These are phyloP conservation scores for Microctonus hyperodae DNA, from an alignment of 2,888 invertebrate genomes.

Conservation along the genomic window DNA sequence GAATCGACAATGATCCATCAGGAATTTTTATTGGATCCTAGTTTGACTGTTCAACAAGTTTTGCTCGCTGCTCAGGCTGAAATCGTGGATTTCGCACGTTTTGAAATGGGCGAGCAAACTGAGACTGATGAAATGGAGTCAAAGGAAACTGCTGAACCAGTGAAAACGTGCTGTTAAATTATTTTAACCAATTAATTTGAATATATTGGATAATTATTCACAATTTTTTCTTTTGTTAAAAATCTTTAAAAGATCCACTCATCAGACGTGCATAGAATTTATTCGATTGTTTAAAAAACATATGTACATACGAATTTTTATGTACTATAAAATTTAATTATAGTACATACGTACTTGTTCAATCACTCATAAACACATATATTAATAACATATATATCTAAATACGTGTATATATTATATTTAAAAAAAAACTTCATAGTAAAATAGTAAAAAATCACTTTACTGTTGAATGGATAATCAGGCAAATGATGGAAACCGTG, in stretches of 20 bases:
- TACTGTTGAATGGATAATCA: neutral
- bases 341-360: too few relatives aligned
- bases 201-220: neutral
- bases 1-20: slow-evolving; percentile 85
- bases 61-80: slow-evolving; percentile 71
- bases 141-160: slow-evolving; percentile 59
- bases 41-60: slow-evolving; percentile 76
- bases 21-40: slow-evolving; percentile 84
- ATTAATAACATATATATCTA: slow-evolving; percentile 1
- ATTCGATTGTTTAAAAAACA: too few relatives aligned
- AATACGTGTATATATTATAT: neutral
- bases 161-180: slow-evolving; percentile 71
- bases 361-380: neutral
- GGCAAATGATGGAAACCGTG: neutral
- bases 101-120: slow-evolving; percentile 81
- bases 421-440: neutral
- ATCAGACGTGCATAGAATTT: neutral
- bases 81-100: slow-evolving; percentile 83
- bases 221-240: neutral
- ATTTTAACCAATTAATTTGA: neutral
- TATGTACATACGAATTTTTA: too few relatives aligned
- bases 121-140: slow-evolving; percentile 31
- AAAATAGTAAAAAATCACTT: neutral
- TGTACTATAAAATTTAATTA: too few relatives aligned
- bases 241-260: neutral